A percentile compares a stretch with the other conserved stretches of the same genome.
Conservation (phyloP, 2,888 invertebrate species). For the Thymelicus lineola region DNA sequence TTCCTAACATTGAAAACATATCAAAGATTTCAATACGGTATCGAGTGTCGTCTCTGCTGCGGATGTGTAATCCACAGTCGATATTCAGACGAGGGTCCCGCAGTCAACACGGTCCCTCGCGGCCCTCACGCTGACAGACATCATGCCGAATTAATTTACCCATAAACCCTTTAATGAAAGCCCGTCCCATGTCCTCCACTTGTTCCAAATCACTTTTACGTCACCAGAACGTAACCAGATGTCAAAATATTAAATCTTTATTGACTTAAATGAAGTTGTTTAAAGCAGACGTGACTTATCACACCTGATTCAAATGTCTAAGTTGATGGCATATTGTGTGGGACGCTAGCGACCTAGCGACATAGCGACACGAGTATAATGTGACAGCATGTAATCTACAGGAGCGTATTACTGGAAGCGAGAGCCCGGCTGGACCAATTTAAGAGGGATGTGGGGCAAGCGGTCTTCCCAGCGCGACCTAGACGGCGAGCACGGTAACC, state of each 20-base stretch:
- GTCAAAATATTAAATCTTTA: not conserved
- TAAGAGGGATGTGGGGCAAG: conserved; percentile 93
- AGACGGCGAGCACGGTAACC: conserved; percentile 70
- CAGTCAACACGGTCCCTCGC: conserved; percentile 28
- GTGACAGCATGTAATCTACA: conserved; percentile 56
- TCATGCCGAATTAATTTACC: conserved; percentile 54
- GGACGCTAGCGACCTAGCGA: too few species aligned
- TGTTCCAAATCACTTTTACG: conserved; percentile 10
- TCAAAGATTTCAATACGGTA: too few species aligned
- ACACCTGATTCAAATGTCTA: too few species aligned
- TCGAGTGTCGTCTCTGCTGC: not conserved
- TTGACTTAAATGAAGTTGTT: too few species aligned
- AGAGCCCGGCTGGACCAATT: conserved; percentile 91
- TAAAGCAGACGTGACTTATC: too few species aligned
- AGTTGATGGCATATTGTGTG: too few species aligned
- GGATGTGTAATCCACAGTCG: not conserved
- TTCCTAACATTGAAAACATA: too few species aligned
- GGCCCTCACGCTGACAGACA: conserved; percentile 50
- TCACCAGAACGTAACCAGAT: conserved; percentile 6
- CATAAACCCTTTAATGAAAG: conserved; percentile 54
- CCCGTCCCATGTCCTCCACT: conserved; percentile 21
- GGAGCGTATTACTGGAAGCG: conserved; percentile 91
- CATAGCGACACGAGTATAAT: not conserved
- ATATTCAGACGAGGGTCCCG: conserved; percentile 23
- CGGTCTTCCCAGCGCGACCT: conserved; percentile 77